Conservation (phyloP, 2,888 invertebrate species). For the Tholera decimalis region DNA sequence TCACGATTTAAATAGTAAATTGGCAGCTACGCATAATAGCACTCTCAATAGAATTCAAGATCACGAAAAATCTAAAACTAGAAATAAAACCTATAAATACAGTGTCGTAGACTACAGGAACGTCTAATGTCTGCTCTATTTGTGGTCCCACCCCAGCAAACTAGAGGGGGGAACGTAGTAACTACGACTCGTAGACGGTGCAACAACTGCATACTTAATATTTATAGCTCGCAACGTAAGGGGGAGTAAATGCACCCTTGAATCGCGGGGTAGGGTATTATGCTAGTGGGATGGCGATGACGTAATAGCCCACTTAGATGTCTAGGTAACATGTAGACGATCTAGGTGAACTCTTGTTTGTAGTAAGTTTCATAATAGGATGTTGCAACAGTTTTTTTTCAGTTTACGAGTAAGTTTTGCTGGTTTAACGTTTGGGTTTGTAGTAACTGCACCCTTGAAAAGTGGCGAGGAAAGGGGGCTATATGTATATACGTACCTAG, state of each 20-base stretch:
- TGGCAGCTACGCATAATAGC: no score
- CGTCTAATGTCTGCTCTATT: slow-evolving; percentile 19
- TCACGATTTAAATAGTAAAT: no score
- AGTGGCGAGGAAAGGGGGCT: no score
- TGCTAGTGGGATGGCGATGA: slow-evolving; percentile 14
- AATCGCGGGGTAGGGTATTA: slow-evolving; percentile 17
- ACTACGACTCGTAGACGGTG: slow-evolving; percentile 44
- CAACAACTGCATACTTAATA: slow-evolving; percentile 46
- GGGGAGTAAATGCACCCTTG: slow-evolving; percentile 38
- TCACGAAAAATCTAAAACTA: no score
- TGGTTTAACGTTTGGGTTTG: background rate
- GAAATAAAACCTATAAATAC: slow-evolving; percentile 3
- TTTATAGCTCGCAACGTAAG: slow-evolving; percentile 21
- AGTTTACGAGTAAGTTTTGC: background rate
- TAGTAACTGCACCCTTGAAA: background rate
- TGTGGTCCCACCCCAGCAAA: slow-evolving; percentile 17
- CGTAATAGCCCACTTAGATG: slow-evolving; percentile 10
- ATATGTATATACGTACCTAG: no score
- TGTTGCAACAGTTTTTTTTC: background rate
- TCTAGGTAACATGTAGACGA: slow-evolving; percentile 6
- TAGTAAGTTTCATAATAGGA: background rate
- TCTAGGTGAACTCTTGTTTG: background rate
- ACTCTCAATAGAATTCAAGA: no score
- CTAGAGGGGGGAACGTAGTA: slow-evolving; percentile 8
- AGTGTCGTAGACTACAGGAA: background rate